Evolutionary conservation across 2,113 vertebrate genomes (phyloP).

Genomic region (Eclectus roratus): DNA sequence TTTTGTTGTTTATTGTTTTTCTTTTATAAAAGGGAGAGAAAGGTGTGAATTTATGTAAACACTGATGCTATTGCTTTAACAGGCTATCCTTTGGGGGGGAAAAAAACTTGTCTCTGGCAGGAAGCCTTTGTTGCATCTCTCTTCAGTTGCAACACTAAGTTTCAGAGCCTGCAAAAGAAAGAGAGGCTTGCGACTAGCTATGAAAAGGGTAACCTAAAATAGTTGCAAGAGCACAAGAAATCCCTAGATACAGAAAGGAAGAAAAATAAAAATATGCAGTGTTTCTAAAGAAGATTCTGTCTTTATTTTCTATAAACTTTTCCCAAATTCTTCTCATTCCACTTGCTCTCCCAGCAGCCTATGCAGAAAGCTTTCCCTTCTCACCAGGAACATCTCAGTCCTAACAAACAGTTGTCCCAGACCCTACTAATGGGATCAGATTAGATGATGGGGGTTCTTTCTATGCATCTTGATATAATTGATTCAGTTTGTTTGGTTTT

Average conservation of each 20-base stretch:
- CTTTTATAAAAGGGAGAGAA: neutral
- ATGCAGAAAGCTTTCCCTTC: neutral
- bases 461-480: neutral
- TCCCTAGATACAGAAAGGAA: neutral
- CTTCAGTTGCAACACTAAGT: neutral
- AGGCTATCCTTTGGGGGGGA: neutral
- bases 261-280: neutral
- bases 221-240: neutral
- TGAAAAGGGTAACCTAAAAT: neutral
- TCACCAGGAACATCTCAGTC: neutral
- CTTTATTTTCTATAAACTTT: neutral
- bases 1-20: neutral
- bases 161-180: neutral
- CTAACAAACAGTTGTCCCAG: neutral
- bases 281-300: neutral
- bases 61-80: neutral
- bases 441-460: neutral
- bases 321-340: neutral
- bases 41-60: neutral
- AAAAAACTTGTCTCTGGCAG: neutral
- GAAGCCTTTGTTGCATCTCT: neutral
- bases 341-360: neutral
- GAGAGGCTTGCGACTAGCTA: neutral
- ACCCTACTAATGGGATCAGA: neutral
- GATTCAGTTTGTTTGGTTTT: neutral